Percentiles rank a stretch among this genome's conserved stretches.
Conservation (phyloP, 2,888 invertebrate genomes). For the Protodeltote pygarga region DNA sequence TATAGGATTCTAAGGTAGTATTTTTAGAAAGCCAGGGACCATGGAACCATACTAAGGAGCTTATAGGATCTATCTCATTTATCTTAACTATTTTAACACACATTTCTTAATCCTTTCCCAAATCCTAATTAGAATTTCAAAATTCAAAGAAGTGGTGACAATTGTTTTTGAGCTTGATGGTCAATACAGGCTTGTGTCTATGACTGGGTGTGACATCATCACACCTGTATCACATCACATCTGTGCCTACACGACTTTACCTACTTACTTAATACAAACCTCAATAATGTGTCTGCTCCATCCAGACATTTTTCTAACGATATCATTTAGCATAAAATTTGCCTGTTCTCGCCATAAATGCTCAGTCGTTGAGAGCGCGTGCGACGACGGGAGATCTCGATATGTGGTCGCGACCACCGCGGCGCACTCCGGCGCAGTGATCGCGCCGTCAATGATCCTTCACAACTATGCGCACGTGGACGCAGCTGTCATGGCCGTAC, state of each 20-base stretch:
- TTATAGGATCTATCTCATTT: too few relatives aligned
- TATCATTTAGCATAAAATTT: constrained; percentile 48
- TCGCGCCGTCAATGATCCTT: constrained; percentile 57
- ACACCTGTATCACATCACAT: background rate
- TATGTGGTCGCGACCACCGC: constrained; percentile 60
- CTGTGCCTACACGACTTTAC: background rate
- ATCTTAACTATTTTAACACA: too few relatives aligned
- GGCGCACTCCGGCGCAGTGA: constrained; percentile 46
- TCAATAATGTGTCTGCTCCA: constrained; percentile 11
- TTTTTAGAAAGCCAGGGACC: too few relatives aligned
- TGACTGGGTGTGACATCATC: background rate
- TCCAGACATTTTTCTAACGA: constrained; percentile 36
- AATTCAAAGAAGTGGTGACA: too few relatives aligned
- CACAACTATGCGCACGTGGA: constrained; percentile 41
- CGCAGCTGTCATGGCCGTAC: constrained; percentile 39
- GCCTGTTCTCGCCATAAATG: constrained; percentile 42
- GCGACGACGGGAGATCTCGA: constrained; percentile 58
- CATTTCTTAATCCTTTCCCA: too few relatives aligned
- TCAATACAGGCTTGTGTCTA: too few relatives aligned
- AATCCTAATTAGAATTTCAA: too few relatives aligned
- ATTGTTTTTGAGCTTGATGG: too few relatives aligned
- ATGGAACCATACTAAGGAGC: too few relatives aligned
- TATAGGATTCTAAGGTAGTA: too few relatives aligned
- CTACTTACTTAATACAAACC: constrained; percentile 1
- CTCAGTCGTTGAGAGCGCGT: constrained; percentile 51